Evolutionary conservation across 2,113 vertebrate genomes (phyloP), one percentile per base, ranked within the genome.

Genomic region (Hylia prasina): DNA sequence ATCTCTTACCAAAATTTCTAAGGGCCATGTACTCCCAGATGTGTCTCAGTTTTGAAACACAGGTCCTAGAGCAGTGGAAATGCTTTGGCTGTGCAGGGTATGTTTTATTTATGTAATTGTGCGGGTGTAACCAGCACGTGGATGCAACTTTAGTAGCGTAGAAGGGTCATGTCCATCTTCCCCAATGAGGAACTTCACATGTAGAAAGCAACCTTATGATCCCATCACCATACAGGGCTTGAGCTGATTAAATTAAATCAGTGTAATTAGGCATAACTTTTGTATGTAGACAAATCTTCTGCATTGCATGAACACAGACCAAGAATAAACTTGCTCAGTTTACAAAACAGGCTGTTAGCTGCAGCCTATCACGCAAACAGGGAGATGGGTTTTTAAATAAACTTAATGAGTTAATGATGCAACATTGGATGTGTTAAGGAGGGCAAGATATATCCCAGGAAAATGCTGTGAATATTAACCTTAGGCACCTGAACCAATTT

Each of bases 201-300:
- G 1, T 72, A 76, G 45, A 61, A 82, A 76, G 30, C 78, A 87
- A 40, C 23, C 30, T 82, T 79, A 18, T 47, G 77, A 78, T 80
- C 63, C 85, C 47, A 87, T 89, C 82, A 85, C 50, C 63, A 61
- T 45, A 70, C 40, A 88, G 66, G 53, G 61, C 61, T 87, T 65
- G 78, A 93, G 66, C 53, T 87, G 84, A 93, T 95, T 94, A 84
- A 84, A 79, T 78, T 50, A 68, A 93, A 79, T 84, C 78, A 85
- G 50, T n/a, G 47, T 88, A 93, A 94, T 93, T 93, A 91, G 66
- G 42, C 85, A 61, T 85, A 87, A 70, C 91, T 89, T 96, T 91
- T 94, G 70, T 94, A 82, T 88, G 66, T 73, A 96, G 93, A 80
- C 45, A 85, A 89, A 87, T 64, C 89, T 82, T 89, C 27, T 87